phyloP scores from a whole-genome alignment of 92 coral and sea anemone genomes.

The Chrysogorgia sp. region DNA sequence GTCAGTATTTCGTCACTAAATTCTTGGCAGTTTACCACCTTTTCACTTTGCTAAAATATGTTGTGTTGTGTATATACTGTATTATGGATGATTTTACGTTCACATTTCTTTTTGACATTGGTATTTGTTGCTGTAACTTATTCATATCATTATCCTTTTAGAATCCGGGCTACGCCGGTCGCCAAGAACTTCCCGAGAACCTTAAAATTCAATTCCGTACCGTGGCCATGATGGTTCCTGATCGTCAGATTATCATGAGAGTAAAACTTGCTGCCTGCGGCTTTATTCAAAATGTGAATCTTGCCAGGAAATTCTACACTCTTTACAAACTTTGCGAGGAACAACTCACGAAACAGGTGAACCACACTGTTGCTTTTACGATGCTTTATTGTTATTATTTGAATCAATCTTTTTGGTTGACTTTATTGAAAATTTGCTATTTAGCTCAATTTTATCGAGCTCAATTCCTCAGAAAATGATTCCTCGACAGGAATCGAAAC shows the following conservation, averaged over 20 bases:
- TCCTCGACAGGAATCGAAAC: too few relatives aligned
- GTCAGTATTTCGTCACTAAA: too few relatives aligned
- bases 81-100: too few relatives aligned
- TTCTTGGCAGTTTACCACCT: too few relatives aligned
- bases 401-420: too few relatives aligned
- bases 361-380: too few relatives aligned
- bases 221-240: conserved; percentile 99
- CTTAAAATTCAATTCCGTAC: conserved; percentile 98
- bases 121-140: background rate
- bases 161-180: conserved; percentile 99
- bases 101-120: too few relatives aligned
- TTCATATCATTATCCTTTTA: conserved; percentile 14
- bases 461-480: too few relatives aligned
- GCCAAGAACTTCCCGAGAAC: conserved; percentile 97
- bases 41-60: too few relatives aligned
- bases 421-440: too few relatives aligned
- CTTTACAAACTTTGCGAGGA: conserved; percentile 97
- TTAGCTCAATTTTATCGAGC: too few relatives aligned
- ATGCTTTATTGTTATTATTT: background rate
- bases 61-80: too few relatives aligned
- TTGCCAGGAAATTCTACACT: conserved; percentile 94
- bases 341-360: conserved; percentile 97
- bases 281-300: conserved; percentile 78
- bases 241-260: conserved; percentile 96
- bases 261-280: conserved; percentile 97